A percentile compares a stretch with the other conserved stretches of the same genome.
Evolutionary conservation across 2,888 invertebrate genomes (phyloP).

Genomic region (Tubulanus polymorphus): DNA sequence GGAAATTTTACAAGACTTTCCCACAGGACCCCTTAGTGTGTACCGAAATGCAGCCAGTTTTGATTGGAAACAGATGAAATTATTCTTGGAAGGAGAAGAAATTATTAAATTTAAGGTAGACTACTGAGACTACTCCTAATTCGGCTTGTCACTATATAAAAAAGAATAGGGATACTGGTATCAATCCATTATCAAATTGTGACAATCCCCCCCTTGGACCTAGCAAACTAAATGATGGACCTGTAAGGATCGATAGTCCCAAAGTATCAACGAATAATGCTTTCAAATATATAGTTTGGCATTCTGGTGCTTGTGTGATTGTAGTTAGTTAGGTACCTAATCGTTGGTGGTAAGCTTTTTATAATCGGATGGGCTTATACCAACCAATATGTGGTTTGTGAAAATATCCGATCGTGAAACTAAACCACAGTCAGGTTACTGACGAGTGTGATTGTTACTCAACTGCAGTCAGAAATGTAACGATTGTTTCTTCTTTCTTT

Average conservation of each 20-base stretch:
- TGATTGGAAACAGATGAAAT: slow-evolving; percentile 79
- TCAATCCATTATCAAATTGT: too few species aligned
- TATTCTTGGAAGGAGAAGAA: slow-evolving; percentile 75
- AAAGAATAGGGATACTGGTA: background rate
- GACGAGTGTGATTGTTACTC: background rate
- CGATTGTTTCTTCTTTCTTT: background rate
- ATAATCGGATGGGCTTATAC: too few species aligned
- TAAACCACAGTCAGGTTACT: too few species aligned
- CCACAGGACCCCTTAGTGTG: slow-evolving; percentile 68
- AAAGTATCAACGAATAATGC: too few species aligned
- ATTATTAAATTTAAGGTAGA: slow-evolving; percentile 72
- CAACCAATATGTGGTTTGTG: too few species aligned
- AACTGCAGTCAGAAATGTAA: background rate
- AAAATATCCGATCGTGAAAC: too few species aligned
- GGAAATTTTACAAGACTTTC: slow-evolving; percentile 36
- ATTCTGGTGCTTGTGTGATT: background rate
- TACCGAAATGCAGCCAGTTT: slow-evolving; percentile 78
- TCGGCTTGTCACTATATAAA: background rate
- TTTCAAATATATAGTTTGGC: background rate
- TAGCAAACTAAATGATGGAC: too few species aligned
- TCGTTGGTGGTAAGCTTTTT: too few species aligned
- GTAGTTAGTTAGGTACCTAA: background rate
- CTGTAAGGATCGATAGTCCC: too few species aligned
- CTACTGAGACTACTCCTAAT: background rate
- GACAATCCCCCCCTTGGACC: too few species aligned